These are phyloP conservation scores for Cryptosula pallasiana DNA, from an alignment of 2,888 invertebrate species.

Conservation along the genomic window DNA sequence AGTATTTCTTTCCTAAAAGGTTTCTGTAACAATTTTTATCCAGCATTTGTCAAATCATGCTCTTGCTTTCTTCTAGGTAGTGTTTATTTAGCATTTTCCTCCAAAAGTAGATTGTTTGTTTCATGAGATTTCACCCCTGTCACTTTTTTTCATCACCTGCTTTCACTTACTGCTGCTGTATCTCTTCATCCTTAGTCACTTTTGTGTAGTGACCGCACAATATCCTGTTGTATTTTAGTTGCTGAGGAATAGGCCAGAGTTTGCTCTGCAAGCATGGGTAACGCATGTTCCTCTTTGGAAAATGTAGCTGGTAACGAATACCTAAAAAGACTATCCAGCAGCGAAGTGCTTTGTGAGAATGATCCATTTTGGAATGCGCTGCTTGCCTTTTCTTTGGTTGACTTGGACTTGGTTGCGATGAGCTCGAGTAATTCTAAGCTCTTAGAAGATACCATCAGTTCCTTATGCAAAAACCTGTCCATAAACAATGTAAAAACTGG, in stretches of 20 bases:
- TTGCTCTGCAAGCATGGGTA: conserved; percentile 51
- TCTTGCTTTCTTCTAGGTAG: too few relatives aligned
- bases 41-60: too few relatives aligned
- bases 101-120: too few relatives aligned
- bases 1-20: too few relatives aligned
- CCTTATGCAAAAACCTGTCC: conserved; percentile 69
- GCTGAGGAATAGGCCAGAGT: too few relatives aligned
- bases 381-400: conserved; percentile 75
- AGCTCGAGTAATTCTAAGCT: conserved; percentile 42
- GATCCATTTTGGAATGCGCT: conserved; percentile 92
- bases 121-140: background rate
- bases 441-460: conserved; percentile 74
- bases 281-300: conserved; percentile 48
- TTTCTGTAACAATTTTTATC: too few relatives aligned
- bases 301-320: conserved; percentile 73
- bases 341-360: conserved; percentile 73
- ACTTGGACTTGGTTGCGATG: background rate
- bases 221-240: background rate
- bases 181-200: background rate
- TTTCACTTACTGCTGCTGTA: background rate
- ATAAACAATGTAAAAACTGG: conserved; percentile 81
- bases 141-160: background rate
- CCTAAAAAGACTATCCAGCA: conserved; percentile 71
- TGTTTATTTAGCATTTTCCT: too few relatives aligned
- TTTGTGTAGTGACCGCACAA: background rate